These are phyloP conservation scores for Trichonephila clavata DNA, from an alignment of 1,140 invertebrate genomes.

Conservation along the genomic window DNA sequence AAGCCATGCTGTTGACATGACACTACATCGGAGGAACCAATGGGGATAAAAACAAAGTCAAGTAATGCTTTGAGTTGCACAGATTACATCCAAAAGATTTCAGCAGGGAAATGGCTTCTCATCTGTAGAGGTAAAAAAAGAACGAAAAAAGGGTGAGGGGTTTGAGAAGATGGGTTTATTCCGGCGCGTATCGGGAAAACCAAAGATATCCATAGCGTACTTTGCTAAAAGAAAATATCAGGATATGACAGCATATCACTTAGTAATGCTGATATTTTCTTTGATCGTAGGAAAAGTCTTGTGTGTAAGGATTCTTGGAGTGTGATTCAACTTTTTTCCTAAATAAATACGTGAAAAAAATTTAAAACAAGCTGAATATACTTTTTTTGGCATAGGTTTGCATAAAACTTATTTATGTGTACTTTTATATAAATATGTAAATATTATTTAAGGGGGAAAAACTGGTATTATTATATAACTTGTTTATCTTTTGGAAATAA, in stretches of 20 bases:
- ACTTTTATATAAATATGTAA: too few species aligned
- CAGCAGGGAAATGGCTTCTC: constrained; percentile 65
- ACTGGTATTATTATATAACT: too few species aligned
- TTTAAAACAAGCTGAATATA: too few species aligned
- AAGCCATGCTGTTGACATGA: constrained; percentile 70
- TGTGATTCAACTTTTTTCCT: neutral
- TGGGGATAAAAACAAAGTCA: constrained; percentile 60
- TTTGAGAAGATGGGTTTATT: constrained; percentile 5
- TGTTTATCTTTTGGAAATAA: too few species aligned
- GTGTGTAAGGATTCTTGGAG: neutral
- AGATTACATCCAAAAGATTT: constrained; percentile 60
- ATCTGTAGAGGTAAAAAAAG: constrained; percentile 5
- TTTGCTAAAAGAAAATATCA: constrained; percentile 32
- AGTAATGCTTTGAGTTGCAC: constrained; percentile 58
- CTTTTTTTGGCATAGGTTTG: too few species aligned
- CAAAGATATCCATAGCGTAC: neutral
- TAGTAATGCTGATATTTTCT: neutral
- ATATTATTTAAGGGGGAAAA: too few species aligned
- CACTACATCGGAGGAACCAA: constrained; percentile 44
- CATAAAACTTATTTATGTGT: too few species aligned
- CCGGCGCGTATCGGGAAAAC: constrained; percentile 28
- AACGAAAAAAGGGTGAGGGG: neutral
- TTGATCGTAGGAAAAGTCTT: neutral
- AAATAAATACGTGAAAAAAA: too few species aligned
- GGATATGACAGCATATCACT: constrained; percentile 12